phyloP scores from a whole-genome alignment of 2,113 vertebrate genomes.

The Pampusana beccarii region DNA sequence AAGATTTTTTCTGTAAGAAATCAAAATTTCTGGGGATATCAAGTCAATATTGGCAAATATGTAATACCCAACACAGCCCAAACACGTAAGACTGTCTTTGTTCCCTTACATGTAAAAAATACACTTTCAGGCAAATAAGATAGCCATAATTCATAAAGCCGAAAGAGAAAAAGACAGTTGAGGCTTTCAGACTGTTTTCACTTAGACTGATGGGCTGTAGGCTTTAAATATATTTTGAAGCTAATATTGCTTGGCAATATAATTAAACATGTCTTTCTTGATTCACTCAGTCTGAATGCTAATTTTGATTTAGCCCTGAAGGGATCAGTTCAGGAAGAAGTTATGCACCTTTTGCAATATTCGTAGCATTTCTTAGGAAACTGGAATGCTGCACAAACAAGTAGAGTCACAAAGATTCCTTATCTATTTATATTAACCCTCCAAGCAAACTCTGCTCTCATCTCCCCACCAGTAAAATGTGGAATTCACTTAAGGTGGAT shows the following conservation, averaged over 20 bases:
- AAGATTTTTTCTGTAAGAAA: not conserved
- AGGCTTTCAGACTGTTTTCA: not conserved
- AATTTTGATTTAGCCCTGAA: constrained; percentile 52
- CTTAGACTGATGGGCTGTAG: not conserved
- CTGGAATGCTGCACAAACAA: constrained; percentile 53
- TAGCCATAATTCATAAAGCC: not conserved
- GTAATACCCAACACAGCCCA: not conserved
- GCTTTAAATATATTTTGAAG: constrained; percentile 44
- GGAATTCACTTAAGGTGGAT: constrained; percentile 14
- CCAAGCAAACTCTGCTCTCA: not conserved
- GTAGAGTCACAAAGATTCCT: constrained; percentile 34
- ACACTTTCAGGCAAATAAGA: not conserved
- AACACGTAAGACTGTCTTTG: not conserved
- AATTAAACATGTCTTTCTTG: constrained; percentile 57
- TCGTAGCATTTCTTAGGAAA: constrained; percentile 33
- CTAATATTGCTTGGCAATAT: constrained; percentile 53
- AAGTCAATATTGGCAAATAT: not conserved
- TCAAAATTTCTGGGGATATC: not conserved
- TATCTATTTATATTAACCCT: constrained; percentile 37
- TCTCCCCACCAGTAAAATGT: not conserved
- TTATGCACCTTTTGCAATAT: constrained; percentile 8
- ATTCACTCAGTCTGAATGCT: constrained; percentile 42
- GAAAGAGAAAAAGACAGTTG: not conserved
- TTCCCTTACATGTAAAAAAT: not conserved
- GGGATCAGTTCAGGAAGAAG: constrained; percentile 42